phyloP scores from a whole-genome alignment of 2,797 vertebrate species.

The Sandelia bainsii region DNA sequence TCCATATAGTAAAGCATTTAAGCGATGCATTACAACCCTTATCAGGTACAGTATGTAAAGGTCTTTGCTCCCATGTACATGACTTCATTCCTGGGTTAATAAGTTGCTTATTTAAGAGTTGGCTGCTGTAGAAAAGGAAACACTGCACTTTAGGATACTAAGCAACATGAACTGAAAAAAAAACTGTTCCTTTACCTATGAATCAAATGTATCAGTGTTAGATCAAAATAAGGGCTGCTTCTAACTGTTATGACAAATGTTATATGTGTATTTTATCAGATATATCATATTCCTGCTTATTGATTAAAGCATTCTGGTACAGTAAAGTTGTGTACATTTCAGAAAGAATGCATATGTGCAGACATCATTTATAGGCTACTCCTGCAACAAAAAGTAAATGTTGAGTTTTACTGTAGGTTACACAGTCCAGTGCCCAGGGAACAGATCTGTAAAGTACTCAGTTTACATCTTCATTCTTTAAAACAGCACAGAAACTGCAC shows the following conservation, averaged over 20 bases:
- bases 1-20: neutral
- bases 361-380: neutral
- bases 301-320: neutral
- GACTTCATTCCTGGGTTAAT: slow-evolving; percentile 18
- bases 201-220: neutral
- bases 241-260: neutral
- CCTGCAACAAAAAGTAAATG: neutral
- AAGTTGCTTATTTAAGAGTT: slow-evolving; percentile 10
- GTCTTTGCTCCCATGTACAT: slow-evolving; percentile 24
- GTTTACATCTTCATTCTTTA: slow-evolving; percentile 26
- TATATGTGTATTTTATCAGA: neutral
- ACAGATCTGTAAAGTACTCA: slow-evolving; percentile 19
- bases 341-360: neutral
- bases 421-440: slow-evolving; percentile 4
- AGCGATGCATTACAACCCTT: slow-evolving; percentile 1
- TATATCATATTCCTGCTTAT: neutral
- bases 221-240: neutral
- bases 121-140: slow-evolving; percentile 3
- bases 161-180: neutral
- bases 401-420: neutral
- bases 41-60: slow-evolving; percentile 5
- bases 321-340: neutral
- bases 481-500: slow-evolving; percentile 20
- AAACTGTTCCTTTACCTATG: neutral
- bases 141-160: neutral